phyloP scores from a whole-genome alignment of 2,797 vertebrate genomes.

The Coregonus sp. region DNA sequence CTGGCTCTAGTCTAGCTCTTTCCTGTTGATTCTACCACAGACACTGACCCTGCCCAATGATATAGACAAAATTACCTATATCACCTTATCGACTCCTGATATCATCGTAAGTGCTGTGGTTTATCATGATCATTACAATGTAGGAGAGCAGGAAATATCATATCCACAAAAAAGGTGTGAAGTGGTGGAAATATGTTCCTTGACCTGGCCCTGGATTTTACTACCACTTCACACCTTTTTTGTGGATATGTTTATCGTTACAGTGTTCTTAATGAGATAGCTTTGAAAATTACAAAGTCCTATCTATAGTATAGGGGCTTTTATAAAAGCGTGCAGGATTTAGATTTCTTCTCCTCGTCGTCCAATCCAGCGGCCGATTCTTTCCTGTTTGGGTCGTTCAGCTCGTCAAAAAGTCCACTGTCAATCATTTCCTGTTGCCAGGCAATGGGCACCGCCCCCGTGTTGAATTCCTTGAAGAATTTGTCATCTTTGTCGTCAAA shows the following conservation, averaged over 20 bases:
- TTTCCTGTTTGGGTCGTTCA: conserved; percentile 86
- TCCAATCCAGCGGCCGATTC: conserved; percentile 53
- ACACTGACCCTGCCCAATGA: not conserved
- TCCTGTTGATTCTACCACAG: not conserved
- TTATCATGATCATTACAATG: not conserved
- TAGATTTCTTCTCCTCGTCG: conserved; percentile 68
- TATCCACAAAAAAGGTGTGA: no score
- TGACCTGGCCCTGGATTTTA: no score
- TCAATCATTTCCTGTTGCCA: conserved; percentile 94
- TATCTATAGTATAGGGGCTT: not conserved
- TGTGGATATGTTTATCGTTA: not conserved
- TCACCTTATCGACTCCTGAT: not conserved
- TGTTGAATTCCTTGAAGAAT: conserved; percentile 89
- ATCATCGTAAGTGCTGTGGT: not conserved
- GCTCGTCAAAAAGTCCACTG: conserved; percentile 88
- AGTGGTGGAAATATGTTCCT: no score
- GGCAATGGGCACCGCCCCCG: conserved; percentile 83
- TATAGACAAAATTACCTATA: not conserved
- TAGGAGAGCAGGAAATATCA: not conserved
- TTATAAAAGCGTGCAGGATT: conserved; percentile 82
- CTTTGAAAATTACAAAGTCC: not conserved
- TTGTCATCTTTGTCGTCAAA: conserved; percentile 87
- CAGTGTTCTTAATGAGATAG: not conserved
- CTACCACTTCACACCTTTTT: not conserved
- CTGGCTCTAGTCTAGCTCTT: not conserved